A percentile compares a stretch with the other conserved stretches of the same genome.
Evolutionary conservation across 1,140 invertebrate species (phyloP).

Genomic region (Bursaphelenchus mucronatus): DNA sequence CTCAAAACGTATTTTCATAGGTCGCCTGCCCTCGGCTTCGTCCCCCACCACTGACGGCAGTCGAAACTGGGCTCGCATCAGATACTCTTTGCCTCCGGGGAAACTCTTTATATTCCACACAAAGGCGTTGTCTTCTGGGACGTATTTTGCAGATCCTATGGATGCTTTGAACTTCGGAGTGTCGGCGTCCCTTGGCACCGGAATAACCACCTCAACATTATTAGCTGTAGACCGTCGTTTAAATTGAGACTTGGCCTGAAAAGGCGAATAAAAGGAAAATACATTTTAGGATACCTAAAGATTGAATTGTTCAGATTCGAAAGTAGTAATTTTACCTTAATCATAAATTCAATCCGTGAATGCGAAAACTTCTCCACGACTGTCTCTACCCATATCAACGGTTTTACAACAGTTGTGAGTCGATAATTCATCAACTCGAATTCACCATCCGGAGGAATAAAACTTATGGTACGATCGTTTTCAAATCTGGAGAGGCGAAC

Average conservation of each 20-base stretch:
- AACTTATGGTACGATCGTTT: slow-evolving; percentile 74
- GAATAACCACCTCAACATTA: slow-evolving; percentile 98
- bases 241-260: slow-evolving; percentile 89
- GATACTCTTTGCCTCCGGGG: slow-evolving; percentile 89
- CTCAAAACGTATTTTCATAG: slow-evolving; percentile 98
- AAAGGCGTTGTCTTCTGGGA: slow-evolving; percentile 92
- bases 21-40: slow-evolving; percentile 90
- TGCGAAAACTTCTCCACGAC: slow-evolving; percentile 98
- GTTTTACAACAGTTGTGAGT: slow-evolving; percentile 91
- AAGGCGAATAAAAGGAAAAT: slow-evolving; percentile 13
- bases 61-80: slow-evolving; percentile 99
- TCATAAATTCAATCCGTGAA: slow-evolving; percentile 97
- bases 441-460: slow-evolving; percentile 88
- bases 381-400: slow-evolving; percentile 98
- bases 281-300: not conserved
- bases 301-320: not conserved
- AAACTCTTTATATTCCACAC: slow-evolving; percentile 99
- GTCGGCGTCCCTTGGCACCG: slow-evolving; percentile 94
- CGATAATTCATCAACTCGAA: slow-evolving; percentile 99
- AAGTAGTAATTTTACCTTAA: slow-evolving; percentile 69
- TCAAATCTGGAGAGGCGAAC: slow-evolving; percentile 93
- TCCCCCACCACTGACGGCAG: slow-evolving; percentile 91
- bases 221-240: slow-evolving; percentile 95
- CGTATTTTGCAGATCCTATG: slow-evolving; percentile 89
- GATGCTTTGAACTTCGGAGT: slow-evolving; percentile 98